phyloP scores from a whole-genome alignment of 2,113 vertebrate species.

The Halcyon senegalensis region DNA sequence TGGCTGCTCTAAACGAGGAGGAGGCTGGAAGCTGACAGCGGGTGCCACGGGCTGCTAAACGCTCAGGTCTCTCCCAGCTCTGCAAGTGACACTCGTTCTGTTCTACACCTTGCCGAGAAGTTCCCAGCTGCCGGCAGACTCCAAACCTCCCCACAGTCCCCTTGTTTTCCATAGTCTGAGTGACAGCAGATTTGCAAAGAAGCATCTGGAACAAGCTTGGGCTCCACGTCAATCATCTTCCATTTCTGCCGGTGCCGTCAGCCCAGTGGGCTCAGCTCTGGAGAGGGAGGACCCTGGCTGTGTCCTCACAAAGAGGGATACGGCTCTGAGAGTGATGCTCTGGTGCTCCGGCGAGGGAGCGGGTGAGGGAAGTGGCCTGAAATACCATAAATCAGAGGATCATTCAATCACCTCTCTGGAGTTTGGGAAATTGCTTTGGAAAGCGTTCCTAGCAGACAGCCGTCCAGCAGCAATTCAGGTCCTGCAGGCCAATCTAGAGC shows the following conservation, averaged over 20 bases:
- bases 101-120: background rate
- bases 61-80: background rate
- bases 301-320: fast-evolving
- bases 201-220: background rate
- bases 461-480: background rate
- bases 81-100: fast-evolving
- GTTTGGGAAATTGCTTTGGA: background rate
- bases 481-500: background rate
- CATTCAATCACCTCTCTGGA: background rate
- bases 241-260: fast-evolving
- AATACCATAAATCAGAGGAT: background rate
- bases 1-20: background rate
- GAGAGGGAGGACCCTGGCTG: fast-evolving
- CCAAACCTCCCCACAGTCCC: background rate
- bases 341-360: background rate
- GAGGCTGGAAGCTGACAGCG: background rate
- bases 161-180: background rate
- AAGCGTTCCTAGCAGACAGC: background rate
- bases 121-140: background rate
- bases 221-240: background rate
- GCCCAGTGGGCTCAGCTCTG: background rate
- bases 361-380: background rate
- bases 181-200: background rate
- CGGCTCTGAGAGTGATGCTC: fast-evolving
- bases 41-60: background rate